phyloP scores from a whole-genome alignment of 1,140 invertebrate species.

The Nasonia longicornis region DNA sequence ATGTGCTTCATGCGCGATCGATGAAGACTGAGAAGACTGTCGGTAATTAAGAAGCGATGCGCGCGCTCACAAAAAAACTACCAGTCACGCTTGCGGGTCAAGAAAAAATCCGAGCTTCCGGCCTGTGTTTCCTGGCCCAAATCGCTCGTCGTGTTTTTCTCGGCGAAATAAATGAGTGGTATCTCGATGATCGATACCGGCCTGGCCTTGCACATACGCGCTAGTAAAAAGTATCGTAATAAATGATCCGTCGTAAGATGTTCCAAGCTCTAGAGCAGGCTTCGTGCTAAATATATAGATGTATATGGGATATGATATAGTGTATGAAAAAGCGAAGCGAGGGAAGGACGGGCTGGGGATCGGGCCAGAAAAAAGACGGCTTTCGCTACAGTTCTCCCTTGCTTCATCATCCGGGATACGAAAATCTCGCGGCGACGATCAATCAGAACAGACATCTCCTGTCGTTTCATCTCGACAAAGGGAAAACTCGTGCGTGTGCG shows the following conservation, averaged over 20 bases:
- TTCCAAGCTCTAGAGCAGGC: neutral
- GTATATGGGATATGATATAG: neutral
- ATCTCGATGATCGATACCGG: constrained; percentile 5
- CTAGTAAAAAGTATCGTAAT: constrained; percentile 23
- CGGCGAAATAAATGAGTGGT: constrained; percentile 14
- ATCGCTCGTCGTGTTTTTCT: constrained; percentile 2
- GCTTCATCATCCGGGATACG: neutral
- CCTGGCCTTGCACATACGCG: neutral
- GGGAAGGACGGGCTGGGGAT: neutral
- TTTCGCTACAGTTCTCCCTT: neutral
- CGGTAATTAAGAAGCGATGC: neutral
- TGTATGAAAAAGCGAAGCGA: neutral
- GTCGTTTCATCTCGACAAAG: constrained; percentile 20
- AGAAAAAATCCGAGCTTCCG: neutral
- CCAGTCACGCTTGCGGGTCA: neutral
- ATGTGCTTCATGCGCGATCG: too few relatives aligned
- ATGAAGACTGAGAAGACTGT: neutral
- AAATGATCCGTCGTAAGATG: constrained; percentile 21
- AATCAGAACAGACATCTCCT: constrained; percentile 25
- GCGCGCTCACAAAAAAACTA: neutral
- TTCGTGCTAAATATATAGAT: neutral
- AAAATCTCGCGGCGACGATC: constrained; percentile 32
- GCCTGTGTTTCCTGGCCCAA: neutral
- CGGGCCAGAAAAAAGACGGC: neutral
- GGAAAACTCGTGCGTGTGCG: neutral